A percentile compares a stretch with the other conserved stretches of the same genome.
phyloP scores from a whole-genome alignment of 2,888 invertebrate species.

The Sphinx pinastri region DNA sequence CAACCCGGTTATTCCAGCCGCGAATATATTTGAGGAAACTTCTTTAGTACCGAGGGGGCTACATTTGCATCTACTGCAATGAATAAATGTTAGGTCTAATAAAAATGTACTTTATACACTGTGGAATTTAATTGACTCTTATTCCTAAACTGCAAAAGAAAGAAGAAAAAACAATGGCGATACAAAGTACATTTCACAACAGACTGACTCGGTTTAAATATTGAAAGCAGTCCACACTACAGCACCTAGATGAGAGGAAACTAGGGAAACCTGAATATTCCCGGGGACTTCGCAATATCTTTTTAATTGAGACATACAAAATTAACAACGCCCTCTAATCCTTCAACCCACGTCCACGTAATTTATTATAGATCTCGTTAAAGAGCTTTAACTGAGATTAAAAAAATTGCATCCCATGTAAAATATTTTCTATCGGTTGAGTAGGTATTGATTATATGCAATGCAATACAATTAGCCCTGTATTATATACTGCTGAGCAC shows the following conservation, averaged over 20 bases:
- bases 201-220: background rate
- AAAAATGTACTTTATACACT: no score
- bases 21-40: background rate
- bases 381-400: background rate
- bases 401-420: background rate
- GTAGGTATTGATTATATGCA: no score
- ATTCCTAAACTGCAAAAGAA: no score
- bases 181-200: no score
- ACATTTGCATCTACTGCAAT: no score
- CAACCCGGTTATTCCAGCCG: background rate
- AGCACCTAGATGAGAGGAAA: no score
- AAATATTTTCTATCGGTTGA: background rate
- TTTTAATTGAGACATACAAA: conserved; percentile 13
- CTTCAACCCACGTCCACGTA: background rate
- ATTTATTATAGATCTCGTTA: background rate
- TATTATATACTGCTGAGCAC: background rate
- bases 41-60: background rate
- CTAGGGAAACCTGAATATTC: background rate
- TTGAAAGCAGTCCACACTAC: background rate
- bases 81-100: no score
- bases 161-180: no score
- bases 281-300: background rate
- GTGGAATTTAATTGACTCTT: no score
- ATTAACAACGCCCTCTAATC: conserved; percentile 4
- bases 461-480: no score